A percentile compares a stretch with the other conserved stretches of the same genome.
Conservation (phyloP, 2,797 vertebrate genomes). For the Furcifer pardalis region DNA sequence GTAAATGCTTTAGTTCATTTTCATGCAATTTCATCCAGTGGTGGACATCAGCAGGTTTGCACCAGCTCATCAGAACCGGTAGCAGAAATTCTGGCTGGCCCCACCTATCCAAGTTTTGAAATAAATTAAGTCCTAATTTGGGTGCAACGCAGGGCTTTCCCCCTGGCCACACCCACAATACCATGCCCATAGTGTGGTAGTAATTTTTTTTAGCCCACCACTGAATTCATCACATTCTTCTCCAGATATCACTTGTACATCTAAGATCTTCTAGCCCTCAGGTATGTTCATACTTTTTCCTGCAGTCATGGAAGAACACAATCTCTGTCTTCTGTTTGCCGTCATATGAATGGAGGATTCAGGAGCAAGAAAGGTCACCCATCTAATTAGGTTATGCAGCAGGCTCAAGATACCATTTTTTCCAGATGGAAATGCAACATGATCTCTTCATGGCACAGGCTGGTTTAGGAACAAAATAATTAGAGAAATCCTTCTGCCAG, state of each 20-base stretch:
- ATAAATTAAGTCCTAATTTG: too few relatives aligned
- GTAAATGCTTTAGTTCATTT: neutral
- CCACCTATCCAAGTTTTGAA: too few relatives aligned
- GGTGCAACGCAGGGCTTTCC: too few relatives aligned
- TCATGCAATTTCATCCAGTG: too few relatives aligned
- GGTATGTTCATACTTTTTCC: neutral
- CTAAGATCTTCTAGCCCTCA: neutral
- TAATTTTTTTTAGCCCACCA: too few relatives aligned
- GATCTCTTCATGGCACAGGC: slow-evolving; percentile 19
- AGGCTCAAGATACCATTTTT: slow-evolving; percentile 1
- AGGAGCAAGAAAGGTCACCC: slow-evolving; percentile 18
- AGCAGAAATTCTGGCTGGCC: too few relatives aligned
- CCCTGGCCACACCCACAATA: too few relatives aligned
- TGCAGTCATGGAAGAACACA: neutral
- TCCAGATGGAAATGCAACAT: slow-evolving; percentile 14
- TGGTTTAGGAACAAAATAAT: slow-evolving; percentile 28
- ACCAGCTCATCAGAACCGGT: too few relatives aligned
- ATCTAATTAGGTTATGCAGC: slow-evolving; percentile 31
- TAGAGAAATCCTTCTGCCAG: slow-evolving; percentile 1
- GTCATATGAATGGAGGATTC: slow-evolving; percentile 13
- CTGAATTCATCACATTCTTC: neutral
- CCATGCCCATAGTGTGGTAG: too few relatives aligned
- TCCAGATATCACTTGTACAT: neutral
- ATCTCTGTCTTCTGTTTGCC: neutral
- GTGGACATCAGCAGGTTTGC: too few relatives aligned